These are phyloP conservation scores for Stercorarius parasiticus DNA, from an alignment of 2,113 vertebrate species.

Conservation along the genomic window DNA sequence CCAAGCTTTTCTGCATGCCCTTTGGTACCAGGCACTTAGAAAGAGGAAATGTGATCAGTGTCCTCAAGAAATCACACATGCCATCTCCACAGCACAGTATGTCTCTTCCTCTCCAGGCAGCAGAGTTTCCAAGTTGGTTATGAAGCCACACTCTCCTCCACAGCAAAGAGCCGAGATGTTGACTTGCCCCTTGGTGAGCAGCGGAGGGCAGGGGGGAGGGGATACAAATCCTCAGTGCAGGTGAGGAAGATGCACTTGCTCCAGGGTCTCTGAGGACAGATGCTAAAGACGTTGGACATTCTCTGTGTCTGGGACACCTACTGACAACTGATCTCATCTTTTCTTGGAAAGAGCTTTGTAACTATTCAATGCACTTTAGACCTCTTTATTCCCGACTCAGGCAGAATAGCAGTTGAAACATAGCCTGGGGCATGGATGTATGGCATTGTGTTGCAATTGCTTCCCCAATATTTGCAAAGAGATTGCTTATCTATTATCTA, in stretches of 20 bases:
- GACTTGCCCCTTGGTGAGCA: background rate
- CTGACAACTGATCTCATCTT: background rate
- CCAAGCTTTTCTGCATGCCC: background rate
- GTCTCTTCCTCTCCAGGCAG: background rate
- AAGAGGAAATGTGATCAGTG: background rate
- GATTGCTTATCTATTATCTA: conserved; percentile 17
- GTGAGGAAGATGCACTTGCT: background rate
- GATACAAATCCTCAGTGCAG: background rate
- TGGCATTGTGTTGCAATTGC: conserved; percentile 9
- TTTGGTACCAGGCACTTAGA: background rate
- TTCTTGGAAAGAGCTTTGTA: conserved; percentile 6
- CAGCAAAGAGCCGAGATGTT: background rate
- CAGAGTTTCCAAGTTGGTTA: background rate
- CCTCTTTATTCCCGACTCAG: background rate
- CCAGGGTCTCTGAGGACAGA: background rate
- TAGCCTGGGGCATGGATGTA: background rate
- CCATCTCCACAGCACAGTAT: fast-evolving
- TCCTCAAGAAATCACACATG: background rate
- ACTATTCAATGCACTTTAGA: background rate
- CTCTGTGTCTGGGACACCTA: background rate
- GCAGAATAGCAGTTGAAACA: background rate
- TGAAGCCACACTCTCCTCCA: background rate
- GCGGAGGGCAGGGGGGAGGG: background rate
- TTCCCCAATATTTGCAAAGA: conserved; percentile 28
- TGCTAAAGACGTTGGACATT: background rate